Evolutionary conservation across 2,888 invertebrate genomes (phyloP).

Genomic region (Pharmacophagus antenor): DNA sequence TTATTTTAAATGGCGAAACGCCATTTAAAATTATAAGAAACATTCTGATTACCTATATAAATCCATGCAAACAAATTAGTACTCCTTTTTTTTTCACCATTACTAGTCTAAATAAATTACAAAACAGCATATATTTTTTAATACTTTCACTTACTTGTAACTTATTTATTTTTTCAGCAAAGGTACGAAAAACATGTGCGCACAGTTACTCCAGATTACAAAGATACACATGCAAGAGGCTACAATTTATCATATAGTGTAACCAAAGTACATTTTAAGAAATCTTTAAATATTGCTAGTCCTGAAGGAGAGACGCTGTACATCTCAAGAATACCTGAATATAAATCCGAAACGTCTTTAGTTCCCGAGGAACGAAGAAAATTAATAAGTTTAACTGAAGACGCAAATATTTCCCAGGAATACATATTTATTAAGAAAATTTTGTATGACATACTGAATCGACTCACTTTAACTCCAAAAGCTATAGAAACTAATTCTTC

Average conservation of each 20-base stretch:
- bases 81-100: no score
- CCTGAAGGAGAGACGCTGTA: slow-evolving; percentile 37
- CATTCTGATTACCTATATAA: no score
- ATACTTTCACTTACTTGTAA: not conserved
- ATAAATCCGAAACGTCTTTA: slow-evolving; percentile 45
- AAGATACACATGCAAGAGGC: slow-evolving; percentile 21
- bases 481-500: slow-evolving; percentile 25
- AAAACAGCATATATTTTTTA: no score
- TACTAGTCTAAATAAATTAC: no score
- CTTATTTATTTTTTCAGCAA: slow-evolving; percentile 46
- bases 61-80: no score
- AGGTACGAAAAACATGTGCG: slow-evolving; percentile 57
- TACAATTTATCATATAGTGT: slow-evolving; percentile 31
- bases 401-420: slow-evolving; percentile 38
- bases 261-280: slow-evolving; percentile 37
- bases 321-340: slow-evolving; percentile 31
- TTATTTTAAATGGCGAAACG: no score
- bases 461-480: slow-evolving; percentile 30
- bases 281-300: slow-evolving; percentile 1
- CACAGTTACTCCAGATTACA: slow-evolving; percentile 50
- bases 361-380: slow-evolving; percentile 47
- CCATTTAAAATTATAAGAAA: no score
- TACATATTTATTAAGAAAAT: slow-evolving; percentile 50
- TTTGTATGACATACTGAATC: slow-evolving; percentile 48
- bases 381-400: slow-evolving; percentile 38